Evolutionary conservation across 2,888 invertebrate species (phyloP), one percentile per base, ranked within the genome.

Genomic region (Mesoligia furuncula): DNA sequence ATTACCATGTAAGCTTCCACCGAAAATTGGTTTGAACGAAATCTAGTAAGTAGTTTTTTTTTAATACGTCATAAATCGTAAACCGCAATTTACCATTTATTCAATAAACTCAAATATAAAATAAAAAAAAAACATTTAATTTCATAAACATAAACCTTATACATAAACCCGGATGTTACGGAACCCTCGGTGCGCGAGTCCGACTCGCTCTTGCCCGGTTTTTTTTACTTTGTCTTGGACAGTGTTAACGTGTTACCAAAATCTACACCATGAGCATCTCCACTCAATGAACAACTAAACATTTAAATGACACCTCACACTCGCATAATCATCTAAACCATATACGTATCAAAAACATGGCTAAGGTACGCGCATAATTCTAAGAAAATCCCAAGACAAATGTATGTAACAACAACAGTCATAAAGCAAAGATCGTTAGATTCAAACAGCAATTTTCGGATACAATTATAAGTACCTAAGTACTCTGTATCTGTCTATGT

Each of bases 371-470:
- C 0, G 39, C 36, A 51, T 13, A 24, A 70, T 83, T 59, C 64
- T 31, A 66, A 66, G 61, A 74, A 67, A 66, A 71, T 77, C 24
- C n/a, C 15, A 68, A 78, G 66, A 78, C 48, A 77, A 57, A 75
- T 66, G 36, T 76, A 39, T 69, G 59, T 69, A 87, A 79, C 72
- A 87, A 87, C 75, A 86, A 86, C n/a, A 75, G 59, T 48, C 70
- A 79, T 86, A 85, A 87, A 83, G 74, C 79, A 77, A 77, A 78
- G 79, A 83, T 77, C 68, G 74, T 76, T 77, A 51, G 75, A 79
- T 81, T 75, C 75, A 78, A 85, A 79, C 79, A 79, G 61, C 76
- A 83, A 79, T 85, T 85, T 83, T 76, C 59, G 70, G 72, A 87
- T 81, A 81, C 83, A 66, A 76, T 83, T 75, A 84, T 71, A 76